Percentiles rank a stretch among this genome's conserved stretches.
Conservation (phyloP, 2,888 invertebrate genomes). For the Lithosia quadra region DNA sequence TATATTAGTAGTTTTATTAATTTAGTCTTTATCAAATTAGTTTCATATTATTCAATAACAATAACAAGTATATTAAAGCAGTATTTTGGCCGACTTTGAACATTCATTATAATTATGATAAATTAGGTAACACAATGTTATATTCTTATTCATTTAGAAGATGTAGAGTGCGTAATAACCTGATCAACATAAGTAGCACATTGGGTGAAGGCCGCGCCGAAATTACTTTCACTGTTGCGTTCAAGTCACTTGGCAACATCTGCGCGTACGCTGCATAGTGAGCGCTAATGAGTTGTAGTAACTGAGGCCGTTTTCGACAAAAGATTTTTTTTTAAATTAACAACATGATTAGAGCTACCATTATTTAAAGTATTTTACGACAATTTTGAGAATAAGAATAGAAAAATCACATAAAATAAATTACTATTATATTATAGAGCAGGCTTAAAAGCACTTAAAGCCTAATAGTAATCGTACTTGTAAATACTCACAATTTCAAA, state of each 20-base stretch:
- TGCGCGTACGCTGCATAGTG: conserved; percentile 11
- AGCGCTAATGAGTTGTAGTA: too few relatives aligned
- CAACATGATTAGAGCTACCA: too few relatives aligned
- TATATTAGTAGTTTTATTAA: neutral
- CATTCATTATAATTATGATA: neutral
- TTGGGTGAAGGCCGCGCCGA: conserved; percentile 76
- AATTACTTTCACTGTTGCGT: conserved; percentile 74
- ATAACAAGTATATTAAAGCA: neutral
- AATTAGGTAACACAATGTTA: conserved; percentile 8
- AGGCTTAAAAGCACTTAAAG: too few relatives aligned
- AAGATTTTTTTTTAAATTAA: too few relatives aligned
- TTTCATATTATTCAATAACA: neutral
- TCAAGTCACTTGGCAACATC: conserved; percentile 43
- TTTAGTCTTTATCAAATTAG: neutral
- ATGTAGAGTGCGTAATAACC: conserved; percentile 54
- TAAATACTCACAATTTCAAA: too few relatives aligned
- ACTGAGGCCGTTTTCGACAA: too few relatives aligned
- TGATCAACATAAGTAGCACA: conserved; percentile 57
- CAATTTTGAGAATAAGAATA: too few relatives aligned
- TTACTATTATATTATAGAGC: too few relatives aligned
- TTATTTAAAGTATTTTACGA: too few relatives aligned
- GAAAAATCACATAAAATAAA: too few relatives aligned
- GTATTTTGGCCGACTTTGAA: neutral
- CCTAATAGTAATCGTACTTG: too few relatives aligned
- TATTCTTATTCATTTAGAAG: neutral